Evolutionary conservation across 2,888 invertebrate genomes (phyloP).

Genomic region (Pecten maximus): DNA sequence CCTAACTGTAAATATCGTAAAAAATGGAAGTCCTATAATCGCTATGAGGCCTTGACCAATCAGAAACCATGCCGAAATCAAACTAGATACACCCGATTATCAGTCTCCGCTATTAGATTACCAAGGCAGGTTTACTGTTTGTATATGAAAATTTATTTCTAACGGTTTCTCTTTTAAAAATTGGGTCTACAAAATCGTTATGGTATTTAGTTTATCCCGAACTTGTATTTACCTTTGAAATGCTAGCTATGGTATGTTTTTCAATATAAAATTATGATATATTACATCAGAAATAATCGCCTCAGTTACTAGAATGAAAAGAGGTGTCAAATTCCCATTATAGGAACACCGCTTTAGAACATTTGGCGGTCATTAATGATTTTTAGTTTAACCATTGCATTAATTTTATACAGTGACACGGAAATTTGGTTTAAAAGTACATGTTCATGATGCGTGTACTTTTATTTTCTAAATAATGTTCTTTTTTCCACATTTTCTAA

Average conservation of each 20-base stretch:
- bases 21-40: not conserved
- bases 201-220: too few species aligned
- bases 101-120: not conserved
- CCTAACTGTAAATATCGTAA: not conserved
- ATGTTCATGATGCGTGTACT: not conserved
- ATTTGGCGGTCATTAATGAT: not conserved
- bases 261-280: not conserved
- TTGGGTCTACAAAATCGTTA: too few species aligned
- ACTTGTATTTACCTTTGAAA: not conserved
- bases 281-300: not conserved
- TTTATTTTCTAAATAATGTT: not conserved
- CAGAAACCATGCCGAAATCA: not conserved
- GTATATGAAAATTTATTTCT: not conserved
- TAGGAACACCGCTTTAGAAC: not conserved
- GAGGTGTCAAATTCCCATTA: not conserved
- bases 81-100: not conserved
- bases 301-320: not conserved
- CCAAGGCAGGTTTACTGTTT: not conserved
- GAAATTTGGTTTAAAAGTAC: not conserved
- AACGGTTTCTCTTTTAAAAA: not conserved
- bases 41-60: not conserved
- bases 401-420: constrained; percentile 1
- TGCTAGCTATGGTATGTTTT: not conserved
- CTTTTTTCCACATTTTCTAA: not conserved
- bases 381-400: not conserved